Evolutionary conservation across 2,888 invertebrate genomes (phyloP), one percentile per base, ranked within the genome.

Genomic region (Drosophila subsilvestris): DNA sequence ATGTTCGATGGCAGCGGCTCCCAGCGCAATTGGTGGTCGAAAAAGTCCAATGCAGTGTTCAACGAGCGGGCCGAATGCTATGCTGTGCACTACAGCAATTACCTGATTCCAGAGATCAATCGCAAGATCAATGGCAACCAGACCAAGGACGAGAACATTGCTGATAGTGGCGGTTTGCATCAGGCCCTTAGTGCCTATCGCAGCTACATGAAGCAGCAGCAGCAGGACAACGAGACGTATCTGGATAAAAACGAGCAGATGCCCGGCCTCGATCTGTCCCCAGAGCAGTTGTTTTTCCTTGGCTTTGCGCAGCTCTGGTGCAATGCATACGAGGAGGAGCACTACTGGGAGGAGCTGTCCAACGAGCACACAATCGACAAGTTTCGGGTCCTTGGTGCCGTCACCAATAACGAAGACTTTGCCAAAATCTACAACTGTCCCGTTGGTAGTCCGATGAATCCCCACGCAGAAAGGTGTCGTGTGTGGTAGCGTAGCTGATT

Each of bases 241-340:
- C 43, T 66, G 1, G 53, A 65, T n/a, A 75, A 65, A n/a, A 67
- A 70, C 20, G 91, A 91, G 43, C 77, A 81, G 42, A 89, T 91
- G 77, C 90, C 92, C 0, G 92, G 91, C 0, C 6, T 91, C 43
- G 81, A 90, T 56, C 63, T 90, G 3, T 84, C 87, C 0, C 89
- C 91, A 0, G 91, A 91, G n/a, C 92, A 91, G 54, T 49, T 89
- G 3, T 91, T 91, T 57, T 91, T 89, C 49, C 57, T 91, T 8
- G 90, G 91, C 2, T 91, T 91, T 55, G 89, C 90, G 0, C 91
- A 91, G 50, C 20, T 91, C 1, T 91, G 89, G 83, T 91, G 92
- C 54, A 76, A 91, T 5, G 79, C 79, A 3, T 91, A 91, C 49
- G 68, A 88, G 20, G 84, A 90, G 60, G 79, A 86, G 22, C 81